Evolutionary conservation across 2,888 invertebrate species (phyloP), one percentile per base, ranked within the genome.

Genomic region (Drosophila tanythrix): DNA sequence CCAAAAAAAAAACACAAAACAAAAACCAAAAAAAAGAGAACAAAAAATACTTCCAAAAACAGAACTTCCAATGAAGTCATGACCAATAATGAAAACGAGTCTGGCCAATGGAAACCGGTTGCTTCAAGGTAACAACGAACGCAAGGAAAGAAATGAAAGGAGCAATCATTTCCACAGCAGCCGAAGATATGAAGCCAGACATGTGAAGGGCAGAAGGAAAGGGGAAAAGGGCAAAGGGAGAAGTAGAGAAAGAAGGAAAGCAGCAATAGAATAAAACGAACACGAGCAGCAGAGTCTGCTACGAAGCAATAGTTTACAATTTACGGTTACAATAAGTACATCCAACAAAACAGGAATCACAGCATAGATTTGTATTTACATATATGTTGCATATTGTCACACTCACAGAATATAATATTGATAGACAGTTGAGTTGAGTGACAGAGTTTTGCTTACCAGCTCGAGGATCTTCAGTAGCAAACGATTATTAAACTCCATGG

Each of bases 401-500:
- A 59, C 3, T 31, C 2, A 40, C 11, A 7, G 29, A 18, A 3
- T 27, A 46, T 8, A 15, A 15, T 21, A 46, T 21, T 46, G 15
- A 3, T 46, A 15, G 25, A 25, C 46, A 46, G 15, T 46, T 46
- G 8, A 25, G 46, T 46, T 25, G 25, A 25, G 7, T 25, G 15
- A 46, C 15, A 8, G 25, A 21, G 18, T 25, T 59, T 11, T 66
- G 89, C 92, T 92, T 76, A 92, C 92, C 92, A 92, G 85, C 90
- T 92, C 92, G 68, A 93, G 91, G 69, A 92, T 88, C 90, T 92
- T 92, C 76, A 93, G 83, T 59, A 92, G 81, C 57, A 92, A 79
- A 72, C 92, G 92, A 88, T 93, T 93, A 81, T 92, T 92, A 73
- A 92, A 91, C 82, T 92, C 92, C 92, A 92, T 92, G 15, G 40